Percentiles rank a stretch among this genome's conserved stretches.
Evolutionary conservation across 2,797 vertebrate species (phyloP).

Genomic region (Amazona ochrocephala): DNA sequence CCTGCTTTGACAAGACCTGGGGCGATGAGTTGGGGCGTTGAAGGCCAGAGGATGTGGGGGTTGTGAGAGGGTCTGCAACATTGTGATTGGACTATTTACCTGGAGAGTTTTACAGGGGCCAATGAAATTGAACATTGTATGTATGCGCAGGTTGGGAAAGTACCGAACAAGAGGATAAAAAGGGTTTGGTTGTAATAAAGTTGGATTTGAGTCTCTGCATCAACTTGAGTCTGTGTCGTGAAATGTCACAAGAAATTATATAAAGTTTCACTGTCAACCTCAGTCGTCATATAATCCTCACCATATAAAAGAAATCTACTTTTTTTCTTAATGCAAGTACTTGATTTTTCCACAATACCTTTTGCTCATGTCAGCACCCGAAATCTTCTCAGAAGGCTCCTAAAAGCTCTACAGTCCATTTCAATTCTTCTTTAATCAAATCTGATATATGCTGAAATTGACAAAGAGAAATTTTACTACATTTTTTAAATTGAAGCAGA

Average conservation of each 20-base stretch:
- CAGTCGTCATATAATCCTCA: neutral
- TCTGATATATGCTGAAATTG: neutral
- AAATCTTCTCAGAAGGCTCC: neutral
- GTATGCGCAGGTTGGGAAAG: too few species aligned
- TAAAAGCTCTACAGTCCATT: neutral
- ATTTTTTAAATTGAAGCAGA: neutral
- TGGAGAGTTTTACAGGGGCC: too few species aligned
- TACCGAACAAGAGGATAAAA: too few species aligned
- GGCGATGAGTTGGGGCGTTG: too few species aligned
- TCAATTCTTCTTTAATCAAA: neutral
- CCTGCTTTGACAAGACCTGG: too few species aligned
- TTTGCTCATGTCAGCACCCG: neutral
- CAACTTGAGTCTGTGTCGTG: too few species aligned
- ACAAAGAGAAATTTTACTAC: neutral
- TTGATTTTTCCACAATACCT: neutral
- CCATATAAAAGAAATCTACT: neutral
- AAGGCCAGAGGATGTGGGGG: too few species aligned
- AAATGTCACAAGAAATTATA: neutral
- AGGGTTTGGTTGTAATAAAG: too few species aligned
- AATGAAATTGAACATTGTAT: too few species aligned
- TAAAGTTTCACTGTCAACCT: neutral
- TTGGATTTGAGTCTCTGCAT: too few species aligned
- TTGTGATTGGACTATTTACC: too few species aligned
- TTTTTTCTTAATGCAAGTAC: neutral
- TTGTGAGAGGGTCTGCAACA: too few species aligned